Evolutionary conservation across 92 coral and sea anemone species (phyloP).

Genomic region (Anthopleura xanthogrammica): DNA sequence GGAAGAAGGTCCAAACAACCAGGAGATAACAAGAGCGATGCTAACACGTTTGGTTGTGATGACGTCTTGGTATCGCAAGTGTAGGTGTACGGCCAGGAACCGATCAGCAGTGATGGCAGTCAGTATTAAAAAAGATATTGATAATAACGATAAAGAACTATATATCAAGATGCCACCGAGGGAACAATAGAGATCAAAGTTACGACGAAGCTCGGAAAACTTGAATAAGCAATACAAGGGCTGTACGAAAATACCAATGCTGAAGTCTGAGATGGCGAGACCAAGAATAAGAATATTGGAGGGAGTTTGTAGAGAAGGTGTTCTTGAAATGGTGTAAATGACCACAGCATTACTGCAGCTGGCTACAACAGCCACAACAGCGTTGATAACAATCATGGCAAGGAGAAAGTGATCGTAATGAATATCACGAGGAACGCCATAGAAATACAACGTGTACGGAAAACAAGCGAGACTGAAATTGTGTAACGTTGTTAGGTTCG

Average conservation of each 20-base stretch:
- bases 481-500: too few relatives aligned
- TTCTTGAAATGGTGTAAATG: too few relatives aligned
- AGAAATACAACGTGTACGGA: too few relatives aligned
- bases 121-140: constrained; percentile 16
- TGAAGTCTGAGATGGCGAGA: neutral
- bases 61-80: constrained; percentile 21
- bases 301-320: too few relatives aligned
- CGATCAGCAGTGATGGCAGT: constrained; percentile 27
- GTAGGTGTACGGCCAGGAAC: constrained; percentile 24
- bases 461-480: too few relatives aligned
- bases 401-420: too few relatives aligned
- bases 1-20: neutral
- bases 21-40: neutral
- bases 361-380: too few relatives aligned
- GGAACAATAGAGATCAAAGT: neutral
- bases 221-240: neutral
- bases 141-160: neutral
- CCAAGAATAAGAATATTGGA: too few relatives aligned
- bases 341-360: too few relatives aligned
- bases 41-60: constrained; percentile 11
- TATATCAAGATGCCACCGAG: neutral
- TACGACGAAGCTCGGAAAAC: neutral
- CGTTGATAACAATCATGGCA: too few relatives aligned
- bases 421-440: too few relatives aligned
- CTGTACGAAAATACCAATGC: neutral